Evolutionary conservation across 2,113 vertebrate genomes (phyloP), one percentile per base, ranked within the genome.

Genomic region (Sigmodon hispidus): DNA sequence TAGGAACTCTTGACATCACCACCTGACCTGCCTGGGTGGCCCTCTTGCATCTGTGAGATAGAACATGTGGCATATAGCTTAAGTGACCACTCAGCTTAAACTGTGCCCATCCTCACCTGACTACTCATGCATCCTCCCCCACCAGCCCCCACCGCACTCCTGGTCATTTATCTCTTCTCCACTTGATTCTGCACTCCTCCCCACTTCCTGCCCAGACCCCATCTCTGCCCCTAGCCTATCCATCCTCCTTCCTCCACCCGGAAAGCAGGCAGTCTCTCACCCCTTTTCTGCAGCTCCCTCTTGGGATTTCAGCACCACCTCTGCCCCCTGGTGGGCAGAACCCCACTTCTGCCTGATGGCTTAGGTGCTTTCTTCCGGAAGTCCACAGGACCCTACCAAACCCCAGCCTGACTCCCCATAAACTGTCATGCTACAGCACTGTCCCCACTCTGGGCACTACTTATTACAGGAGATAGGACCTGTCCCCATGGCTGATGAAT

Each of bases 21-120:
- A 10, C 24, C 40, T 15, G 40, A 13, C 26, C 0, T 0, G 1
- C 50, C 19, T 0, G 24, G 43, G 43, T 0, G 10, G 29, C 1
- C 1, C 63, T 5, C 0, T 16, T 2, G 63, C 63, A 11, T 69
- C 22, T 13, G 5, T 36, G 10, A 7, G 26, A 36, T 21, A 24
- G 52, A 36, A 19, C 1, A 0, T 19, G 0, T 0, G 15, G 26
- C 9, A 17, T 4, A 55, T n/a, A 52, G 22, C 16, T 0, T 26
- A 34, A 0, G 13, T 7, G 72, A 31, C 15, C 24, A 43, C 45
- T 5, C 1, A 3, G 31, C 21, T 21, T 3, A 17, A 43, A 55
- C 80, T 9, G 10, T 45, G 7, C 40, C 80, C 59, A 19, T 9
- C 81, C 81, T 59, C 36, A 4, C n/a, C n/a, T 36, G 63, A 69